A percentile compares a stretch with the other conserved stretches of the same genome.
Evolutionary conservation across 2,113 vertebrate species (phyloP).

Genomic region (Mesitornis unicolor): DNA sequence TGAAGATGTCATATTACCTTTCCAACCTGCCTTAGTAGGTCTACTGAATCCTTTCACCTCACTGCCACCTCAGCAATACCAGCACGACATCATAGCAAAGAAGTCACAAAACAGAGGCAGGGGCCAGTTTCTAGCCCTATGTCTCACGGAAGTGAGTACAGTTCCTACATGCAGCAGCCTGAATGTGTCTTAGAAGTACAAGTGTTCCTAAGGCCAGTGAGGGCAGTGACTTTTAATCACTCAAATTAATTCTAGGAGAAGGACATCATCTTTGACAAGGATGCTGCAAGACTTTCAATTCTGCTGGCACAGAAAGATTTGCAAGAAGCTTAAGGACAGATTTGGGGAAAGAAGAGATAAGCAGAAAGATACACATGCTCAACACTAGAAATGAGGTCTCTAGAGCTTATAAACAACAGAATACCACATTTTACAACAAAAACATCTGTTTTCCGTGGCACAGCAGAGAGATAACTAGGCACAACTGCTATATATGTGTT

Average conservation of each 20-base stretch:
- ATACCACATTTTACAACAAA: background rate
- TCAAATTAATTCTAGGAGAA: background rate
- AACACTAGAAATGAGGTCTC: background rate
- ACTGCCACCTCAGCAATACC: background rate
- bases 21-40: background rate
- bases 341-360: background rate
- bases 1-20: background rate
- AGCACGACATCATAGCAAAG: background rate
- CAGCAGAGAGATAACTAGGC: background rate
- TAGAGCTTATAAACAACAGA: background rate
- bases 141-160: background rate
- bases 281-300: background rate
- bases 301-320: background rate
- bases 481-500: background rate
- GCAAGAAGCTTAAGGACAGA: background rate
- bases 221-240: background rate
- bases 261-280: background rate
- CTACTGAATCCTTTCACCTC: background rate
- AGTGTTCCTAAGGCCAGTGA: background rate
- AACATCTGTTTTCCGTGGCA: background rate
- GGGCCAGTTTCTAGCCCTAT: rapidly evolving
- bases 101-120: background rate
- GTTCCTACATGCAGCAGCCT: background rate
- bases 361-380: background rate
- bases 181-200: background rate